Conservation (phyloP, 2,888 invertebrate genomes). For the Dyspetes luteomarginatus region DNA sequence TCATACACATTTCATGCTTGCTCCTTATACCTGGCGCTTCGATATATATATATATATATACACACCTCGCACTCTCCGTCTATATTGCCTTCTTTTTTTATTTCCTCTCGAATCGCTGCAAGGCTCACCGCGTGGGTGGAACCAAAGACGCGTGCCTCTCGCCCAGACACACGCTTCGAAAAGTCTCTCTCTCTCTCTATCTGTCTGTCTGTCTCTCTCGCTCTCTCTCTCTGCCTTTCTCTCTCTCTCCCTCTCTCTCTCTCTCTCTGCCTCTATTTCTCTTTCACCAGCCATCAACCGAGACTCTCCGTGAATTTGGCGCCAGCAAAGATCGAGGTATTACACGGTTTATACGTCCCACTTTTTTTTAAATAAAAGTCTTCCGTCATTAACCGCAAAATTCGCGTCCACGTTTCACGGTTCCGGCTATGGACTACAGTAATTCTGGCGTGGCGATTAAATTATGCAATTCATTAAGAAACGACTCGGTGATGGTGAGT, state of each 20-base stretch:
- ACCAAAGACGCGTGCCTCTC: conserved; percentile 68
- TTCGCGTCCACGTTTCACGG: conserved; percentile 9
- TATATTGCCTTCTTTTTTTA: conserved; percentile 48
- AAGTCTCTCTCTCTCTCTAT: conserved; percentile 21
- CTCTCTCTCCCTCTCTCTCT: not conserved
- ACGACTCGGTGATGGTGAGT: not conserved
- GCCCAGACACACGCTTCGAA: conserved; percentile 65
- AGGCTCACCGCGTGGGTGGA: conserved; percentile 65
- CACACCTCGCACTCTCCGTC: conserved; percentile 50
- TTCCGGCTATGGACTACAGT: conserved; percentile 39
- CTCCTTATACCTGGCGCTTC: conserved; percentile 59
- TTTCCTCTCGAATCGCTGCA: conserved; percentile 57
- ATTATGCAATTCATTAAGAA: conserved; percentile 59
- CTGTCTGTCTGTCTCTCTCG: conserved; percentile 17
- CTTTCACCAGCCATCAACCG: conserved; percentile 22
- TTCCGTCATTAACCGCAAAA: conserved; percentile 59
- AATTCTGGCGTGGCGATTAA: conserved; percentile 37
- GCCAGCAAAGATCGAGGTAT: conserved; percentile 56
- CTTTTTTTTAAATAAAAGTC: conserved; percentile 47
- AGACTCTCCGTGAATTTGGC: conserved; percentile 64
- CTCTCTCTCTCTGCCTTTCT: not conserved
- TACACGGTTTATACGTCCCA: conserved; percentile 49
- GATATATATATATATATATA: conserved; percentile 20
- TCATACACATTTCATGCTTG: conserved; percentile 27
- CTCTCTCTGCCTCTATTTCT: not conserved